Percentiles rank a stretch among this genome's conserved stretches.
These are phyloP conservation scores for Balanococcus diminutus DNA, from an alignment of 2,888 invertebrate species.

Conservation along the genomic window DNA sequence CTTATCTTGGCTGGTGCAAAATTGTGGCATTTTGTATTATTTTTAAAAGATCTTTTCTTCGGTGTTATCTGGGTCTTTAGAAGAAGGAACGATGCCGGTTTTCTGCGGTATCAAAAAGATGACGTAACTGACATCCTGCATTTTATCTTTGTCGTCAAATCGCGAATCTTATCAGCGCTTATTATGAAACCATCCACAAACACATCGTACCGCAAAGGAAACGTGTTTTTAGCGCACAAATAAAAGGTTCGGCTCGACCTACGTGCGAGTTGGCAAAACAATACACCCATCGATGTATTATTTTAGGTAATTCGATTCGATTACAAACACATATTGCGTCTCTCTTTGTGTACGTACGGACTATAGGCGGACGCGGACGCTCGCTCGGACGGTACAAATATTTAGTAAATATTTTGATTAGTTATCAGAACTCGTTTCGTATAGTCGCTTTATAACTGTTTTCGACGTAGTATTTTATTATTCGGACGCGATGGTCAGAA, in stretches of 20 bases:
- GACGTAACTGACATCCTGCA: background rate
- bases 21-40: no score
- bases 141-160: background rate
- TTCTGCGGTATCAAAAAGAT: background rate
- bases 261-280: background rate
- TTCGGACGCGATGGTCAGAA: background rate
- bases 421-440: background rate
- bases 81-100: no score
- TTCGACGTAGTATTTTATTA: background rate
- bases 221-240: background rate
- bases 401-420: constrained; percentile 5
- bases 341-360: background rate
- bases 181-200: background rate
- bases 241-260: background rate
- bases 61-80: no score
- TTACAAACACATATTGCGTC: background rate
- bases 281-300: background rate
- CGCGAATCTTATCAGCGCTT: background rate
- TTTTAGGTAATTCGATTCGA: background rate
- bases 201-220: background rate
- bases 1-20: no score
- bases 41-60: no score
- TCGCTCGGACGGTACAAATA: background rate
- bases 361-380: background rate
- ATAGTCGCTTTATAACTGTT: background rate